These are phyloP conservation scores for Brenthis daphne DNA, from an alignment of 2,888 invertebrate species.

Conservation along the genomic window DNA sequence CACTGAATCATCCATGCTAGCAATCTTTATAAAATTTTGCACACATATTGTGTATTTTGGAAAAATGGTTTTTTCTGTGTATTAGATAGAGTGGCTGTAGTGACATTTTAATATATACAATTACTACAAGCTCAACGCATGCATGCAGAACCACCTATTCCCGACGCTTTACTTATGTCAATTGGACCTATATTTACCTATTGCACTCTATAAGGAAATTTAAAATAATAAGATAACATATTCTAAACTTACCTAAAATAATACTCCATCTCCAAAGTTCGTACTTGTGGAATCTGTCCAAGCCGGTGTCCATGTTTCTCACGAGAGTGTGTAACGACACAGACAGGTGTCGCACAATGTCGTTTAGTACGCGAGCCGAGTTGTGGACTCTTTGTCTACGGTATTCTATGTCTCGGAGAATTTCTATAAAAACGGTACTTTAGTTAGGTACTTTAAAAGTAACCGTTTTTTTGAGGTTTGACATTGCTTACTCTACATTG, in stretches of 20 bases:
- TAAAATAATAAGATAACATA: neutral
- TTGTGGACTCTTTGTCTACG: conserved; percentile 81
- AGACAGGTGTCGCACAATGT: conserved; percentile 82
- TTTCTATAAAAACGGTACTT: conserved; percentile 67
- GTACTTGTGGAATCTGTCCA: conserved; percentile 77
- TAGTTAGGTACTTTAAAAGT: conserved; percentile 12
- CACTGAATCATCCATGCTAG: too few species aligned
- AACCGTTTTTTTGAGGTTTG: neutral
- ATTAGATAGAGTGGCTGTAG: too few species aligned
- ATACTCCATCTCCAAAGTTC: conserved; percentile 85
- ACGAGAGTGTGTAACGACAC: conserved; percentile 65
- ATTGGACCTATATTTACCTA: too few species aligned
- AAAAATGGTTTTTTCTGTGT: too few species aligned
- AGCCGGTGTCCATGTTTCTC: conserved; percentile 64
- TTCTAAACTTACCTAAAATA: conserved; percentile 78
- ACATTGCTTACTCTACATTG: neutral
- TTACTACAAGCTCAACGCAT: too few species aligned
- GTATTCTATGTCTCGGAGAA: conserved; percentile 81
- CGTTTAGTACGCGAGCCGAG: conserved; percentile 82
- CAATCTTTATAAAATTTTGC: too few species aligned
- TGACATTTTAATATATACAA: too few species aligned
- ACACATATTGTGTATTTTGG: too few species aligned
- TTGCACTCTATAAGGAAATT: too few species aligned
- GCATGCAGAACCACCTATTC: too few species aligned
- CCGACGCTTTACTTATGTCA: too few species aligned